phyloP scores from a whole-genome alignment of 2,888 invertebrate species.

The Resseliella maxima region DNA sequence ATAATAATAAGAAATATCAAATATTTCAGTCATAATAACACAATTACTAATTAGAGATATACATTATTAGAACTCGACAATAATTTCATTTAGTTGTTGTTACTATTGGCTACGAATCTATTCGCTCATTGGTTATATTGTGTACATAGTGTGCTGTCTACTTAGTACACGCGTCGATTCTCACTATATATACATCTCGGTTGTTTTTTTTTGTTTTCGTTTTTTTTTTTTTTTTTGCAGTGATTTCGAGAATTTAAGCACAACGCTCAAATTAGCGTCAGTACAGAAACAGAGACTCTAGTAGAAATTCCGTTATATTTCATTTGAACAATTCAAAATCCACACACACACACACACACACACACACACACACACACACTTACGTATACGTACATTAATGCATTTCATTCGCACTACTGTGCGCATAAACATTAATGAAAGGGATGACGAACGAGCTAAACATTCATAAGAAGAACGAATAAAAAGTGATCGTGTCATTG shows the following conservation, averaged over 20 bases:
- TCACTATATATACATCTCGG: background rate
- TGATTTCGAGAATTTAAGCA: slow-evolving; percentile 53
- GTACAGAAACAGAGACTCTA: background rate
- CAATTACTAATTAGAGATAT: slow-evolving; percentile 53
- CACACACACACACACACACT: no score
- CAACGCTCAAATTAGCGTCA: background rate
- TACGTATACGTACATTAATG: no score
- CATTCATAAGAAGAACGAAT: background rate
- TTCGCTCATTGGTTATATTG: slow-evolving; percentile 4
- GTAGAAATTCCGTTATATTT: slow-evolving; percentile 32
- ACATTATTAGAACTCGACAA: slow-evolving; percentile 38
- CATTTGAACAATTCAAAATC: slow-evolving; percentile 34
- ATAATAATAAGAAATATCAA: background rate
- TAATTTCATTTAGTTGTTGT: background rate
- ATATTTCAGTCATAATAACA: slow-evolving; percentile 43
- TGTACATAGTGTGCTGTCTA: slow-evolving; percentile 4
- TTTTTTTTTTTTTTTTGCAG: slow-evolving; percentile 2
- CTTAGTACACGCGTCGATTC: background rate
- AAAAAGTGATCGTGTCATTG: slow-evolving; percentile 54
- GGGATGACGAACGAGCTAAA: background rate
- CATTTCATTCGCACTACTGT: background rate
- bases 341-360: no score
- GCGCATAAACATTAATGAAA: background rate
- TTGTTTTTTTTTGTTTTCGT: background rate
- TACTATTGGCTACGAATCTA: background rate